phyloP scores from a whole-genome alignment of 2,888 invertebrate genomes.

The Cinara cedri region DNA sequence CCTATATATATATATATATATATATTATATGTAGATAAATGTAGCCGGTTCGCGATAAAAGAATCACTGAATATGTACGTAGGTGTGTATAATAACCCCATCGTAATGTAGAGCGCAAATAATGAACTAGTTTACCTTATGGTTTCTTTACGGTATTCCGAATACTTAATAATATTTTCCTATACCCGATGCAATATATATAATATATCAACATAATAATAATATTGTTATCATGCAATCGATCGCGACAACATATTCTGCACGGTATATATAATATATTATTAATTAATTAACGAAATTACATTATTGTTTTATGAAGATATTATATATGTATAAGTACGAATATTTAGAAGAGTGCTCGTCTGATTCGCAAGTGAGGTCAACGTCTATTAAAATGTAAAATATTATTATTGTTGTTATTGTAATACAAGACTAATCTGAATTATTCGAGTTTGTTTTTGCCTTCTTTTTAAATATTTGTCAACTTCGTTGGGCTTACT shows the following conservation, averaged over 20 bases:
- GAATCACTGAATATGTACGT: no score
- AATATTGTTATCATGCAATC: no score
- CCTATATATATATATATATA: no score
- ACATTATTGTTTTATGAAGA: not conserved
- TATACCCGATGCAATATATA: no score
- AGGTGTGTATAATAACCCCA: not conserved
- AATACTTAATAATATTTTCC: not conserved
- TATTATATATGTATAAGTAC: not conserved
- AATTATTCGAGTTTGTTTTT: not conserved
- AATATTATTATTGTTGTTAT: not conserved
- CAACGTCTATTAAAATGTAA: not conserved
- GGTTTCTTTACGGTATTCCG: constrained; percentile 34
- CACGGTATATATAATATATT: not conserved
- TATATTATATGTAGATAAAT: no score
- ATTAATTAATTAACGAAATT: not conserved
- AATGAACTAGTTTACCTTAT: not conserved
- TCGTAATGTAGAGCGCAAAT: not conserved
- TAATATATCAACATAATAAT: no score
- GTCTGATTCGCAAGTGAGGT: not conserved
- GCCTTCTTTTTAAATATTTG: constrained; percentile 10
- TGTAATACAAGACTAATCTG: not conserved
- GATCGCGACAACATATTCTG: constrained; percentile 22
- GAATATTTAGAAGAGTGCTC: not conserved
- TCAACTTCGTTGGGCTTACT: not conserved
- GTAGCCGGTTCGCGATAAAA: no score